Evolutionary conservation across 2,113 vertebrate genomes (phyloP), one percentile per base, ranked within the genome.

Genomic region (Sus scrofa): DNA sequence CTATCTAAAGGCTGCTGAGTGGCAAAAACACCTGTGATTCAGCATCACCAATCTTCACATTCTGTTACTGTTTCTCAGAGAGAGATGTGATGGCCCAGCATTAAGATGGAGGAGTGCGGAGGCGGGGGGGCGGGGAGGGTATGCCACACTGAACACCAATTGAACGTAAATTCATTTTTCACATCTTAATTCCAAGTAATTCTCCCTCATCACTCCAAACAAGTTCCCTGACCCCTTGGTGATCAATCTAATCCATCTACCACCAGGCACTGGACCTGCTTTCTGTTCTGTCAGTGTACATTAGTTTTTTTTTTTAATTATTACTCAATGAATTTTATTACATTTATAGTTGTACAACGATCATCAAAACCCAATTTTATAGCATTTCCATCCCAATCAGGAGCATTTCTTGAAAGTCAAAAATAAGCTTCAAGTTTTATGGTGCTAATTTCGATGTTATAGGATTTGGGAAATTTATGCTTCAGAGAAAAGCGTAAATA

Each of bases 21-120:
- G 54, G 50, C 73, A 56, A 92, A 83, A 97, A 81, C 73, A 44
- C 65, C 79, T 74, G 26, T 50, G n/a, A 68, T 63, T 96, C 52
- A 85, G 30, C 88, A 77, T 63, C 27, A 54, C 11, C 7, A 13
- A 56, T 44, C 60, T 88, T 62, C 44, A 58, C 19, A 34, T 37
- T 77, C 60, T 84, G 15, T 50, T 81, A 62, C 2, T 71, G 37
- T 30, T 71, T 96, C 63, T 56, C 14, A 90, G 18, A 88, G 73
- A 93, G 26, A 30, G 78, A 58, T 13, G 0, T 71, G 32, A 58
- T 9, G 22, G 20, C 73, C 68, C 4, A 92, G 62, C 11, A 24
- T 9, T 15, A 74, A 58, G 73, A 22, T 0, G 2, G 67, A 83
- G 60, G 44, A 83, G 39, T 30, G 10, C 3, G 1, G 15, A 11